Conservation (phyloP, 92 coral and sea anemone species). For the Siderastrea siderea region DNA sequence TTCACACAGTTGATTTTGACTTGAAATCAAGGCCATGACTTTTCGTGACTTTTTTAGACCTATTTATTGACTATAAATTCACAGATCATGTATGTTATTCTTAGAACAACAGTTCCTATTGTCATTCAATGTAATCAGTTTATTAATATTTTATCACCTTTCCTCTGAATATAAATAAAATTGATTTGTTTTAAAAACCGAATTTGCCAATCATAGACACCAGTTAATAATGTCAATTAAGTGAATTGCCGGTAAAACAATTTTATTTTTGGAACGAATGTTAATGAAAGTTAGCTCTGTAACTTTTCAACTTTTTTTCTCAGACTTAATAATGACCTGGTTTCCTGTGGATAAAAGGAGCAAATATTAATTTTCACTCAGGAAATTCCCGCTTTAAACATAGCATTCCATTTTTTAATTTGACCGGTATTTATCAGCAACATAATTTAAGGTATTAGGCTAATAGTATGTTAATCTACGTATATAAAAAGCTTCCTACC, state of each 20-base stretch:
- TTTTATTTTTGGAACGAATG: background rate
- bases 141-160: conserved; percentile 11
- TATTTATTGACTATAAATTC: conserved; percentile 4
- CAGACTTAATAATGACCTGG: background rate
- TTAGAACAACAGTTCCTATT: background rate
- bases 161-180: background rate
- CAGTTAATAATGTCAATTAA: conserved; percentile 1
- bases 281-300: background rate
- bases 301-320: background rate
- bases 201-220: conserved; percentile 1
- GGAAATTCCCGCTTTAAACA: conserved; percentile 6
- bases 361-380: background rate
- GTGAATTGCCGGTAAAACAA: background rate
- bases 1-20: background rate
- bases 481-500: conserved; percentile 6
- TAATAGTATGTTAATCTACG: conserved; percentile 6
- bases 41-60: background rate
- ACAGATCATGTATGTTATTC: background rate
- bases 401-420: background rate
- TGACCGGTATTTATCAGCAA: background rate
- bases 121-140: background rate
- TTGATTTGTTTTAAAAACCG: background rate
- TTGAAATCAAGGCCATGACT: no score
- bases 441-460: conserved; percentile 9
- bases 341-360: background rate